phyloP scores from a whole-genome alignment of 2,113 vertebrate genomes.

The Beaufortia kweichowensis region DNA sequence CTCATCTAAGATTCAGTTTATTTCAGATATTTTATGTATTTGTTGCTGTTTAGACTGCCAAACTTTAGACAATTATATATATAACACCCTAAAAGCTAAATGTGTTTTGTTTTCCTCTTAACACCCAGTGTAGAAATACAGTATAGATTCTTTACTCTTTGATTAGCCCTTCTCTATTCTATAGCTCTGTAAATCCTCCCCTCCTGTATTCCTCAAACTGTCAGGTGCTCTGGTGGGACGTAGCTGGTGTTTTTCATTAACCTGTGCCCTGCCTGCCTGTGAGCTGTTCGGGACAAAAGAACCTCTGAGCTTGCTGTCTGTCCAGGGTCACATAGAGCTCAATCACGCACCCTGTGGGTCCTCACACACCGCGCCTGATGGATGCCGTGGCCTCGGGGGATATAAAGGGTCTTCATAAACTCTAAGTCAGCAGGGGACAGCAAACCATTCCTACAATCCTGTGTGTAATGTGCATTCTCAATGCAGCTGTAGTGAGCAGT shows the following conservation, averaged over 20 bases:
- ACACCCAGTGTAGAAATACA: conserved; percentile 1
- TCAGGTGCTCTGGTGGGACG: conserved; percentile 55
- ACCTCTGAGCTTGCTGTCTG: conserved; percentile 55
- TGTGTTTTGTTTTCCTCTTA: not conserved
- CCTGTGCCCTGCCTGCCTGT: conserved; percentile 61
- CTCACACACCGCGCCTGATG: conserved; percentile 46
- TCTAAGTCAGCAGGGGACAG: conserved; percentile 21
- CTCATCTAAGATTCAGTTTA: too few species aligned
- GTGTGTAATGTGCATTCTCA: not conserved
- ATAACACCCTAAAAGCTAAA: not conserved
- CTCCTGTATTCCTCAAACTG: conserved; percentile 34
- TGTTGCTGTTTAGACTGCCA: too few species aligned
- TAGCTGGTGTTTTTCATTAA: conserved; percentile 73
- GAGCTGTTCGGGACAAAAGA: conserved; percentile 53
- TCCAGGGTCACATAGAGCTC: conserved; percentile 62
- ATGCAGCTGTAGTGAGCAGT: not conserved
- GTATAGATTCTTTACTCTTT: conserved; percentile 13
- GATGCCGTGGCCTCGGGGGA: conserved; percentile 53
- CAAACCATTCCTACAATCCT: not conserved
- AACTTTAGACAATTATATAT: too few species aligned
- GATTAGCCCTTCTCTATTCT: conserved; percentile 5
- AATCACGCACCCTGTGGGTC: conserved; percentile 65
- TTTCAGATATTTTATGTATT: too few species aligned
- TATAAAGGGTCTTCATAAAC: conserved; percentile 45
- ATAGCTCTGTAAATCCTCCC: not conserved